Conservation (phyloP, 2,113 vertebrate genomes). For the Tylochromis polylepis region DNA sequence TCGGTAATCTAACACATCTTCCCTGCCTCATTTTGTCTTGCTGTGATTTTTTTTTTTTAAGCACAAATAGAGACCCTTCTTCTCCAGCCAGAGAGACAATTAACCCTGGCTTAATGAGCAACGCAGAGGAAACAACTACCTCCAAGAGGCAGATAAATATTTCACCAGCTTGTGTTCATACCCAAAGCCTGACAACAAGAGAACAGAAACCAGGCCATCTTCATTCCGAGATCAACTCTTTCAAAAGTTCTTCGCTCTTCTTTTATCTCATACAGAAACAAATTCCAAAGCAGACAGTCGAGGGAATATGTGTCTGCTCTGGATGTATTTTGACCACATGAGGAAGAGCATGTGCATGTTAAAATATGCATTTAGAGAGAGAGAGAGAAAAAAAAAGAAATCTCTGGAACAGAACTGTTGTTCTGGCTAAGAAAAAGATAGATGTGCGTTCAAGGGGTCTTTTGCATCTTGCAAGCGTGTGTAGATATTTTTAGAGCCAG, state of each 20-base stretch:
- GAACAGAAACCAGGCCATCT: constrained; percentile 40
- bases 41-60: not conserved
- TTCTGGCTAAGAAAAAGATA: not conserved
- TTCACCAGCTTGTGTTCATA: constrained; percentile 55
- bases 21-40: not conserved
- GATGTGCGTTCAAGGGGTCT: not conserved
- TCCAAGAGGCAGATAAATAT: constrained; percentile 53
- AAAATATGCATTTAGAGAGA: not conserved
- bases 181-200: constrained; percentile 22
- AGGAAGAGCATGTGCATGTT: not conserved
- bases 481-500: constrained; percentile 59
- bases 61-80: not conserved
- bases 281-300: not conserved
- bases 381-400: not conserved
- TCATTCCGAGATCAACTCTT: constrained; percentile 1
- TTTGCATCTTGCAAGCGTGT: constrained; percentile 23
- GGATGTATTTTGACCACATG: not conserved
- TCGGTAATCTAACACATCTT: not conserved
- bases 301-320: not conserved
- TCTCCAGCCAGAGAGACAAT: constrained; percentile 47
- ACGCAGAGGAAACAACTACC: constrained; percentile 34
- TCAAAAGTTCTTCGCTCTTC: constrained; percentile 8
- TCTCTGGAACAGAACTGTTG: not conserved
- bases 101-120: constrained; percentile 61
- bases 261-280: not conserved